Percentiles rank a stretch among this genome's conserved stretches.
Evolutionary conservation across 1,140 invertebrate species (phyloP).

Genomic region (Tetragnatha versicolor): DNA sequence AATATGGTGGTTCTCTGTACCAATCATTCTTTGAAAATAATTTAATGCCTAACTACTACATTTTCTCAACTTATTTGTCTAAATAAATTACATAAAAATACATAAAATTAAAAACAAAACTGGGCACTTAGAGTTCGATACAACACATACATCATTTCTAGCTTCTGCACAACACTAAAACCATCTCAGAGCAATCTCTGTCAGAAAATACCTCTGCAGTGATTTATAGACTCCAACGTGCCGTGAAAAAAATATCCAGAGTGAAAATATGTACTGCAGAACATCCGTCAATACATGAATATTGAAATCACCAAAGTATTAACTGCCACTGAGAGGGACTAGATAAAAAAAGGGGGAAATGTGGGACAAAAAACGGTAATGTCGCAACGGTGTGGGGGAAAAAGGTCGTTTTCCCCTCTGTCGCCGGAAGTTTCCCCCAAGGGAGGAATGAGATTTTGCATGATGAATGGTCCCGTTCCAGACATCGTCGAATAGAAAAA

Average conservation of each 20-base stretch:
- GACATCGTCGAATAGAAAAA: too few species aligned
- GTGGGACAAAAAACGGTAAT: not conserved
- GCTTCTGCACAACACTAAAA: not conserved
- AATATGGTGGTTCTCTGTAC: too few species aligned
- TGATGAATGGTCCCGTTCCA: too few species aligned
- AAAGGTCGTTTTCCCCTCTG: not conserved
- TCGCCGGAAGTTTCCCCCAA: slow-evolving; percentile 5
- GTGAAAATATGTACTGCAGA: too few species aligned
- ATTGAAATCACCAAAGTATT: slow-evolving; percentile 19
- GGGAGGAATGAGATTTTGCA: too few species aligned
- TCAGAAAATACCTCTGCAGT: not conserved
- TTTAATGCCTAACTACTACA: too few species aligned
- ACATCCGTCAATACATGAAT: slow-evolving; percentile 26
- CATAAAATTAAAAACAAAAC: too few species aligned
- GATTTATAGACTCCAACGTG: slow-evolving; percentile 5
- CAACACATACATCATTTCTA: too few species aligned
- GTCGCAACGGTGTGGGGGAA: not conserved
- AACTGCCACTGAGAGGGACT: not conserved
- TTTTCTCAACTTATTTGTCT: too few species aligned
- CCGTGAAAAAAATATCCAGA: not conserved
- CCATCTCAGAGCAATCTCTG: slow-evolving; percentile 1
- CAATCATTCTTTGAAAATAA: too few species aligned
- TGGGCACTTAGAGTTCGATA: too few species aligned
- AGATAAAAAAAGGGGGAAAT: not conserved
- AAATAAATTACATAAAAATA: too few species aligned